Conservation (phyloP, 1,140 invertebrate species). For the Drosophila kohkoa region DNA sequence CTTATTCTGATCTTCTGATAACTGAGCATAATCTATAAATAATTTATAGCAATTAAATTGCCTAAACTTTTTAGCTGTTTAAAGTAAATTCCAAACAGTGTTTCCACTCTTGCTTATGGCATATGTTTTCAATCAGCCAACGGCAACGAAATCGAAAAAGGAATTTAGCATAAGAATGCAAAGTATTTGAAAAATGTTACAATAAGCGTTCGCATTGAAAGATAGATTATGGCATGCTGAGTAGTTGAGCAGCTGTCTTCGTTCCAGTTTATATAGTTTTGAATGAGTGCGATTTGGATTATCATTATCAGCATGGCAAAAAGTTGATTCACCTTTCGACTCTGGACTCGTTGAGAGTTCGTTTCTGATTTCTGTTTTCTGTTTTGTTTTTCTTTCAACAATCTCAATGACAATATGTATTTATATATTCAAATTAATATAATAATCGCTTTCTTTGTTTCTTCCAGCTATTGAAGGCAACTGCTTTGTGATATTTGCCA, state of each 20-base stretch:
- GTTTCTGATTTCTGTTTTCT: not conserved
- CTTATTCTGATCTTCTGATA: too few relatives aligned
- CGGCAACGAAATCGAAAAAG: not conserved
- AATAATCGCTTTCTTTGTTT: conserved; percentile 28
- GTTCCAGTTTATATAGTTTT: conserved; percentile 52
- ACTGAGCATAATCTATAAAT: too few relatives aligned
- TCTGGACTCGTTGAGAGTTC: conserved; percentile 47
- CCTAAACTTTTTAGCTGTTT: too few relatives aligned
- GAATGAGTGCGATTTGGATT: conserved; percentile 44
- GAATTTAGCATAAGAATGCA: conserved; percentile 22
- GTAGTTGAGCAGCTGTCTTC: conserved; percentile 3
- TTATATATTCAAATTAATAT: not conserved
- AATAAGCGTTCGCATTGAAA: conserved; percentile 34
- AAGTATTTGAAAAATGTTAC: conserved; percentile 50
- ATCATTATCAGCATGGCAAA: conserved; percentile 64
- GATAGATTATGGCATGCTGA: conserved; percentile 32
- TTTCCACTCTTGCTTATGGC: conserved; percentile 19
- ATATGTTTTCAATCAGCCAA: conserved; percentile 50
- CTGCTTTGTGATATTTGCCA: conserved; percentile 37
- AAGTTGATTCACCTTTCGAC: conserved; percentile 76
- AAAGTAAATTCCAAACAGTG: too few relatives aligned
- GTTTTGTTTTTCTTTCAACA: not conserved
- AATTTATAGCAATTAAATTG: too few relatives aligned
- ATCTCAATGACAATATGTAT: conserved; percentile 32
- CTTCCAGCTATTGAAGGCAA: conserved; percentile 52